Evolutionary conservation across 2,797 vertebrate genomes (phyloP).

Genomic region (Micropoecilia bifurca): DNA sequence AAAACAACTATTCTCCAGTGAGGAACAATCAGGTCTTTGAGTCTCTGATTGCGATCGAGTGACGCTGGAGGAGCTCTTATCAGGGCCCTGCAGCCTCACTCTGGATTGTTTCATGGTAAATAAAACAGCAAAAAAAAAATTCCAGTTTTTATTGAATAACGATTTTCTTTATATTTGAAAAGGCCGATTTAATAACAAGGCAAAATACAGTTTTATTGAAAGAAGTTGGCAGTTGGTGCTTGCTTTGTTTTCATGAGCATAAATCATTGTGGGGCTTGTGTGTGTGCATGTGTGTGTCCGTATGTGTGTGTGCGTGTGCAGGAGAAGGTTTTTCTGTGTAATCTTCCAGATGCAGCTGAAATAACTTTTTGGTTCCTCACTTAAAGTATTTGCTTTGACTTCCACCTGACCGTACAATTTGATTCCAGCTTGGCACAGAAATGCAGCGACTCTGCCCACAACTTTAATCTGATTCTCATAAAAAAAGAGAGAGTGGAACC

Average conservation of each 20-base stretch:
- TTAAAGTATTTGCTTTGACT: constrained; percentile 67
- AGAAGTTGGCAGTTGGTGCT: constrained; percentile 36
- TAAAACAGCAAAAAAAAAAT: constrained; percentile 55
- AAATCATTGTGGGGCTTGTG: constrained; percentile 46
- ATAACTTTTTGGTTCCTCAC: constrained; percentile 62
- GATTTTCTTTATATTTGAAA: constrained; percentile 47
- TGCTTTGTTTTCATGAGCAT: constrained; percentile 58
- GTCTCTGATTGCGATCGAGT: constrained; percentile 45
- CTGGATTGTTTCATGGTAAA: constrained; percentile 66
- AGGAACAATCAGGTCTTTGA: constrained; percentile 56
- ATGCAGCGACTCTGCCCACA: constrained; percentile 17
- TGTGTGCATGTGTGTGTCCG: neutral
- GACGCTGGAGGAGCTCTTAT: constrained; percentile 58
- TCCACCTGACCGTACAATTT: constrained; percentile 62
- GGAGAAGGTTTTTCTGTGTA: constrained; percentile 24
- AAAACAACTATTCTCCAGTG: constrained; percentile 24
- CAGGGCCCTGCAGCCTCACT: constrained; percentile 55
- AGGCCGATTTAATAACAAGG: constrained; percentile 53
- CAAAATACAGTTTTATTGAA: constrained; percentile 42
- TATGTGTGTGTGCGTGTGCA: neutral
- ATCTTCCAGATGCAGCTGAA: constrained; percentile 61
- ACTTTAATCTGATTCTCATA: constrained; percentile 56
- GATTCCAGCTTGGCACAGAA: constrained; percentile 56
- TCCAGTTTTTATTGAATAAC: constrained; percentile 60
- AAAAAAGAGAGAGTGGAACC: constrained; percentile 26